Conservation (phyloP, 2,113 vertebrate genomes). For the Tursiops truncatus region DNA sequence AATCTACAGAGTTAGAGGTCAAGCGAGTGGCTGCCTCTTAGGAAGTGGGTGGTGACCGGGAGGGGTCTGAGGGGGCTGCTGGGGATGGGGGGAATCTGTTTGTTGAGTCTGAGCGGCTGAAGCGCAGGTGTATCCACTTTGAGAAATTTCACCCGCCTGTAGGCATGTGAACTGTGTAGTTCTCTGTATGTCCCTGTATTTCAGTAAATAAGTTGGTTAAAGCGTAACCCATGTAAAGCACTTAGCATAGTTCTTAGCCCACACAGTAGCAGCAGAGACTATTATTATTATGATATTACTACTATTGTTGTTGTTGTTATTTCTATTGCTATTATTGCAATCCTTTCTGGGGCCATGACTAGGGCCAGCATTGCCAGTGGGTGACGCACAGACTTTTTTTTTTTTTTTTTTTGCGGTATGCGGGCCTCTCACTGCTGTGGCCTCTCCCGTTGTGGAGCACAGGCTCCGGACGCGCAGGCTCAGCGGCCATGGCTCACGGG, state of each 20-base stretch:
- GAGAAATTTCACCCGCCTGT: background rate
- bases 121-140: background rate
- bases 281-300: background rate
- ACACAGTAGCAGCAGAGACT: background rate
- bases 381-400: fast-evolving
- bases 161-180: fast-evolving
- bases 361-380: fast-evolving
- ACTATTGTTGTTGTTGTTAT: fast-evolving
- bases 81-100: background rate
- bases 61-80: background rate
- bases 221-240: fast-evolving
- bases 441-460: too few relatives aligned
- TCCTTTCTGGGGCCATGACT: background rate
- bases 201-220: background rate
- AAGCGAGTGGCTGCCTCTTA: background rate
- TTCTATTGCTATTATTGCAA: fast-evolving
- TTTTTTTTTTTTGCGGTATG: too few relatives aligned
- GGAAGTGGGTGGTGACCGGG: background rate
- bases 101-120: background rate
- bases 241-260: background rate
- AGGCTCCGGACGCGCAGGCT: too few relatives aligned
- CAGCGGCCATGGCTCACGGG: too few relatives aligned
- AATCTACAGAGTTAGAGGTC: background rate
- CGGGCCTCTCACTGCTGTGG: too few relatives aligned
- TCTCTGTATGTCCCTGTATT: fast-evolving